These are phyloP conservation scores for Cepaea hortensis DNA, from an alignment of 2,888 invertebrate species.

Conservation along the genomic window DNA sequence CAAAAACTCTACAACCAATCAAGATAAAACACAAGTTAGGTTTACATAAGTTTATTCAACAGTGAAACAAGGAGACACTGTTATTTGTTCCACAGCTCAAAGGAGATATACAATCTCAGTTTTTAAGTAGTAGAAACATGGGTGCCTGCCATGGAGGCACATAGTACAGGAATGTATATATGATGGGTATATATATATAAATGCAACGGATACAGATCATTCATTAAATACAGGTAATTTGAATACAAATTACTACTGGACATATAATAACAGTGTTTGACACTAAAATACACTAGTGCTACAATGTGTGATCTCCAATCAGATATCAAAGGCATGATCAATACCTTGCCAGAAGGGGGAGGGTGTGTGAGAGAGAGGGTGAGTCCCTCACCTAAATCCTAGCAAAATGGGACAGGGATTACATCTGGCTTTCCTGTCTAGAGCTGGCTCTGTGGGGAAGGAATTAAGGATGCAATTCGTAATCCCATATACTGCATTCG, in stretches of 20 bases:
- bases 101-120: neutral
- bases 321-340: no score
- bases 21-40: neutral
- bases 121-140: neutral
- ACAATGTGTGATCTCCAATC: neutral
- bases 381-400: no score
- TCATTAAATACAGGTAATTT: neutral
- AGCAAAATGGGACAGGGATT: no score
- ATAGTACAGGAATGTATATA: constrained; percentile 37
- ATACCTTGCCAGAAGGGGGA: no score
- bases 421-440: no score
- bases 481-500: no score
- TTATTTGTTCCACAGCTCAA: neutral
- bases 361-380: no score
- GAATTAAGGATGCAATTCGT: no score
- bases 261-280: neutral
- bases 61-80: neutral
- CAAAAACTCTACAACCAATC: neutral
- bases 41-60: constrained; percentile 27
- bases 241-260: constrained; percentile 9
- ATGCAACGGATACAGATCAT: neutral
- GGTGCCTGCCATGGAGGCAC: constrained; percentile 9
- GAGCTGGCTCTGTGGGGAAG: no score
- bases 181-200: neutral
- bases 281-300: neutral